Base-by-base conservation (phyloP, 1,140 invertebrate species). In the Antheraea mylitta region DNA sequence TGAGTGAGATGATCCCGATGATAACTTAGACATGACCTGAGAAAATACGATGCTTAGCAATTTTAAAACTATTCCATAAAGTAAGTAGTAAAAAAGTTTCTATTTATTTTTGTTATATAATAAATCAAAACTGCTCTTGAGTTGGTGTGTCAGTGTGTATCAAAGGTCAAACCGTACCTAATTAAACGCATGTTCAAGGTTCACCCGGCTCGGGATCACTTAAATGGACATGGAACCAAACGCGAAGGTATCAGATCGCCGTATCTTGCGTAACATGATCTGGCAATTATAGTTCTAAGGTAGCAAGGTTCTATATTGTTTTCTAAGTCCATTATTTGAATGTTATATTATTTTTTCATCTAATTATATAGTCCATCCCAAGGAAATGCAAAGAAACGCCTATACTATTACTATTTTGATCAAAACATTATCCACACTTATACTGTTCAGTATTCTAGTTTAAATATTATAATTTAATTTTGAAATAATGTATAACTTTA, bases 251-350 rank as follows among this genome's bases (percentile, higher is more conserved):
- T 63, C 61, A 18, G 61, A 16, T 37, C 16, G 61, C 18, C 38
- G 18, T 37, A 64, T 64, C 62, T 64, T 42, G 18, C 37, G 62
- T 65, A 45, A 65, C 64, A 65, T 65, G 64, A 65, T 65, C 53
- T 48, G 11, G 64, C 64, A 65, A 65, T 65, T 65, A 45, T 6
- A 9, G 45, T 53, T 53, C 13, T 53, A 5, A 53, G 45, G 45
- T 53, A n/a, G 11, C 45, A 53, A 53, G 37, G 7, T 37, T 63
- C 9, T n/a, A 37, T 63, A 16, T 1, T 5, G 45, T 53, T 53
- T 53, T 53, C 9, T n/a, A 6, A 53, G 0, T 53, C 13, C 4
- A 53, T 53, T n/a, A 53, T 53, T 16, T 53, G 11, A 53, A n/a
- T 53, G 16, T 53, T 53, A 7, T 42, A 42, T 2, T 42, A 42